Evolutionary conservation across 2,797 vertebrate species (phyloP).

Genomic region (Danio aesculapii): DNA sequence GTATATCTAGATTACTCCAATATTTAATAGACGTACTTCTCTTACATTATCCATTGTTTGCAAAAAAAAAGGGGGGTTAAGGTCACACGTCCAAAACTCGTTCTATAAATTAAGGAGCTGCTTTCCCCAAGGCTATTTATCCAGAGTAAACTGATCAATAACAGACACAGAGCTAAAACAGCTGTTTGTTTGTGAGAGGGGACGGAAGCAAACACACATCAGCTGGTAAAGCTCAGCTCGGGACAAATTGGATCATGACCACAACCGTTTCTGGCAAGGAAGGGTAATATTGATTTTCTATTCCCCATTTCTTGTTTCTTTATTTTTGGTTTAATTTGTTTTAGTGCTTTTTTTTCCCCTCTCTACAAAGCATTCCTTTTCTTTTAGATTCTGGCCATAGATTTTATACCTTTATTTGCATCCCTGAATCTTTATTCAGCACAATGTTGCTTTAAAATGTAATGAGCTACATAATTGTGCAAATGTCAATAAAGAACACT

Average conservation of each 20-base stretch:
- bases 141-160: conserved; percentile 39
- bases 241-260: conserved; percentile 47
- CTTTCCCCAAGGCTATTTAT: conserved; percentile 26
- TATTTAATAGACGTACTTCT: background rate
- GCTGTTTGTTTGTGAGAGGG: conserved; percentile 9
- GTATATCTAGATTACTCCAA: background rate
- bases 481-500: background rate
- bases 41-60: conserved; percentile 2
- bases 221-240: conserved; percentile 35
- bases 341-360: conserved; percentile 13
- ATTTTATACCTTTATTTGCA: conserved; percentile 10
- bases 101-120: conserved; percentile 8
- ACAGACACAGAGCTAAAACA: conserved; percentile 30
- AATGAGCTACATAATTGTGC: background rate
- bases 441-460: background rate
- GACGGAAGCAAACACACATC: conserved; percentile 28
- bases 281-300: conserved; percentile 29
- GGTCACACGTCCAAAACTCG: conserved; percentile 11
- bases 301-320: background rate
- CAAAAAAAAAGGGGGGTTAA: background rate
- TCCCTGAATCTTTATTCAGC: background rate
- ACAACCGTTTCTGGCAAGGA: conserved; percentile 31
- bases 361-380: background rate
- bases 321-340: conserved; percentile 39
- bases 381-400: background rate